Evolutionary conservation across 1,140 invertebrate species (phyloP).

Genomic region (Scaptodrosophila lebanonensis): DNA sequence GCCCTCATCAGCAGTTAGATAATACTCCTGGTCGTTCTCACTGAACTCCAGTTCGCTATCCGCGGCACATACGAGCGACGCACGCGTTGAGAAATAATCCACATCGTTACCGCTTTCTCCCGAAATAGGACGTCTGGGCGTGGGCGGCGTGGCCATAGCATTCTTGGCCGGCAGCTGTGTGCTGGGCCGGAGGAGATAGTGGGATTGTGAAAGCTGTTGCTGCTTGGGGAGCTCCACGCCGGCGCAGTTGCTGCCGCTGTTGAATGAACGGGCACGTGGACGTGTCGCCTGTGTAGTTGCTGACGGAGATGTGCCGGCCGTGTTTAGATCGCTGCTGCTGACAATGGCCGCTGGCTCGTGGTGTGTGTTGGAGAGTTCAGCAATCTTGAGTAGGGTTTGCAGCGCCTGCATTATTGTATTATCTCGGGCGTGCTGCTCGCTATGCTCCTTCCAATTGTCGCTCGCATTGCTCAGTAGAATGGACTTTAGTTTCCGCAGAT

Average conservation of each 20-base stretch:
- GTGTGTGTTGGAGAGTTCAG: slow-evolving; percentile 60
- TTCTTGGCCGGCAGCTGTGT: slow-evolving; percentile 54
- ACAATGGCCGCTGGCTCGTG: slow-evolving; percentile 48
- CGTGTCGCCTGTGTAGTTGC: slow-evolving; percentile 26
- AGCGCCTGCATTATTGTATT: slow-evolving; percentile 68
- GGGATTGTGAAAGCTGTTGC: slow-evolving; percentile 33
- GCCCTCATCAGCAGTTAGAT: slow-evolving; percentile 70
- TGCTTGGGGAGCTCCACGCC: slow-evolving; percentile 48
- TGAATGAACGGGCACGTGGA: slow-evolving; percentile 58
- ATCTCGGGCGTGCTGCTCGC: slow-evolving; percentile 60
- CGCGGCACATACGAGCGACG: slow-evolving; percentile 60
- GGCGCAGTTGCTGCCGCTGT: slow-evolving; percentile 38
- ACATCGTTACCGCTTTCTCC: slow-evolving; percentile 52
- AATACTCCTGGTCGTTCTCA: slow-evolving; percentile 68
- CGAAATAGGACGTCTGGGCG: slow-evolving; percentile 38
- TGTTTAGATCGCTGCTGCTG: slow-evolving; percentile 17
- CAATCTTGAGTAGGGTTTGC: slow-evolving; percentile 70
- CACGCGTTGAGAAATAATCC: slow-evolving; percentile 65
- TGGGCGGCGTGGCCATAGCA: slow-evolving; percentile 51
- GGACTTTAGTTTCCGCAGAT: slow-evolving; percentile 63
- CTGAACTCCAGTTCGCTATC: slow-evolving; percentile 71
- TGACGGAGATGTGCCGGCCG: slow-evolving; percentile 10
- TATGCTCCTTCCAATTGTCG: slow-evolving; percentile 53
- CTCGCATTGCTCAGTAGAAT: slow-evolving; percentile 59
- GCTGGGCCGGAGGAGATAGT: background rate